A percentile compares a stretch with the other conserved stretches of the same genome.
Evolutionary conservation across 2,888 invertebrate genomes (phyloP).

Genomic region (Clusia tigrina): DNA sequence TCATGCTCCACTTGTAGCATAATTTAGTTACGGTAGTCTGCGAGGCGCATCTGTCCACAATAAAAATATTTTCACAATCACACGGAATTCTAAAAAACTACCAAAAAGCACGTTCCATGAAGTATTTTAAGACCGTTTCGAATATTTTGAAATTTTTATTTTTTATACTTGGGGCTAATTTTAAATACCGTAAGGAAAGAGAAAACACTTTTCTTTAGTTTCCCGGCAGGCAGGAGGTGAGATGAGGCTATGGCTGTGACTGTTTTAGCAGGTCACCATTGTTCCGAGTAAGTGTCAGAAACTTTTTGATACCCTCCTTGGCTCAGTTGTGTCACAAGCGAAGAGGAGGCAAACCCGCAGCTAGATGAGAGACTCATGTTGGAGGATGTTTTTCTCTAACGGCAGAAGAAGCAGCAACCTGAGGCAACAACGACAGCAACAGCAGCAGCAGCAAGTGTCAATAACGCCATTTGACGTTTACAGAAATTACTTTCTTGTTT

Average conservation of each 20-base stretch:
- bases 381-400: no score
- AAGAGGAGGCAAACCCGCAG: no score
- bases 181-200: conserved; percentile 3
- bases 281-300: conserved; percentile 4
- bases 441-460: neutral
- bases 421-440: no score
- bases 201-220: no score
- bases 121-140: no score
- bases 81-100: neutral
- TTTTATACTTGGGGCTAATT: neutral
- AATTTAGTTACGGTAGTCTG: conserved; percentile 12
- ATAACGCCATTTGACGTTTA: neutral
- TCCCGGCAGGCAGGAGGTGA: neutral
- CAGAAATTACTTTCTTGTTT: conserved; percentile 3
- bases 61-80: conserved; percentile 13
- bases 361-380: no score
- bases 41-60: conserved; percentile 21
- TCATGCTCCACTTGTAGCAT: neutral
- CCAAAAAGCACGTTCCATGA: conserved; percentile 22
- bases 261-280: conserved; percentile 5
- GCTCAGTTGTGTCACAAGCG: conserved; percentile 7
- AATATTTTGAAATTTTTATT: neutral
- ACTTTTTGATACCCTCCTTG: conserved; percentile 8
- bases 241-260: neutral
- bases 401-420: no score